phyloP scores from a whole-genome alignment of 2,888 invertebrate species.

The Hybos culiciformis region DNA sequence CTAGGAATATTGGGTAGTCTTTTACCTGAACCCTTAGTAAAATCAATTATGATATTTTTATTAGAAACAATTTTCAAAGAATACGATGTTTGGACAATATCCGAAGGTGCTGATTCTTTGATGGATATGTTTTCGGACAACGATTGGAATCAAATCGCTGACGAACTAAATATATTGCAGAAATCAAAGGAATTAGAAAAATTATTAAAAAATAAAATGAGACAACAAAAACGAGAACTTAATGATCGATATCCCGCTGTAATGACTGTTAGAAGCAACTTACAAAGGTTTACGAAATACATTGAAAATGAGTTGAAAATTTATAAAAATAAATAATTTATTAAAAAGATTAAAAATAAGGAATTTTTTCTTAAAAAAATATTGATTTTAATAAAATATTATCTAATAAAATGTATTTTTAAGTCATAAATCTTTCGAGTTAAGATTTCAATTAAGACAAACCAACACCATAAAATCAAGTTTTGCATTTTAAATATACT shows the following conservation, averaged over 20 bases:
- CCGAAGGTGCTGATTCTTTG: slow-evolving; percentile 59
- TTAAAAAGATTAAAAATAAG: no score
- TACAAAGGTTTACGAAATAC: slow-evolving; percentile 58
- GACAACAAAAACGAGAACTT: slow-evolving; percentile 48
- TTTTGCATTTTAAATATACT: no score
- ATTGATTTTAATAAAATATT: no score
- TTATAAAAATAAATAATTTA: slow-evolving; percentile 13
- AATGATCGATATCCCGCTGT: slow-evolving; percentile 57
- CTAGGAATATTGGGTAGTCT: slow-evolving; percentile 42
- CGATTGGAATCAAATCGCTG: slow-evolving; percentile 50
- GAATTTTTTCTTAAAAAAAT: no score
- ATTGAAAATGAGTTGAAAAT: slow-evolving; percentile 19
- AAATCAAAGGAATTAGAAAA: slow-evolving; percentile 45
- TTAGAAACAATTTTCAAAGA: slow-evolving; percentile 42
- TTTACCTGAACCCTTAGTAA: slow-evolving; percentile 27
- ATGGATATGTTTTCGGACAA: slow-evolving; percentile 69
- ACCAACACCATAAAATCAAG: no score
- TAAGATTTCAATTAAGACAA: no score
- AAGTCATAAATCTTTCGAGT: no score
- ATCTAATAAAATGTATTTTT: no score
- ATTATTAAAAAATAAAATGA: slow-evolving; percentile 49
- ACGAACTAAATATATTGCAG: slow-evolving; percentile 48
- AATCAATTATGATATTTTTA: slow-evolving; percentile 44
- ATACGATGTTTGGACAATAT: slow-evolving; percentile 53
- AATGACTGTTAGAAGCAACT: slow-evolving; percentile 52